phyloP scores from a whole-genome alignment of 2,888 invertebrate genomes.

The Nephrotoma flavescens region DNA sequence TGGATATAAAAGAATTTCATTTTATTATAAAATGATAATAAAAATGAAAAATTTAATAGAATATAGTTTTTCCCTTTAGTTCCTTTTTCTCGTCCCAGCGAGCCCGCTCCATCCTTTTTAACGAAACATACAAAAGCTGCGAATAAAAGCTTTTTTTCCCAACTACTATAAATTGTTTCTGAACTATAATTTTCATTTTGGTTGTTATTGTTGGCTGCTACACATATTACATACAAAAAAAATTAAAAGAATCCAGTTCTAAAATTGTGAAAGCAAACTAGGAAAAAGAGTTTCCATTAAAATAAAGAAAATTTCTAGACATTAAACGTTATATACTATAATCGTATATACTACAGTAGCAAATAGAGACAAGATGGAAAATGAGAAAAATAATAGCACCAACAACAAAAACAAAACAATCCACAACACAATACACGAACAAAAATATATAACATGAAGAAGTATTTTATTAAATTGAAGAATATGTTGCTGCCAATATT shows the following conservation, averaged over 20 bases:
- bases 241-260: background rate
- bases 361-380: background rate
- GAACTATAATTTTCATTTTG: background rate
- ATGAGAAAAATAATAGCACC: background rate
- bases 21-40: background rate
- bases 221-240: background rate
- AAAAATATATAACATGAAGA: background rate
- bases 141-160: background rate
- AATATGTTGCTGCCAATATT: conserved; percentile 1
- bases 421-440: background rate
- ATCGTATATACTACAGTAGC: too few species aligned
- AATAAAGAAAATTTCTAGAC: background rate
- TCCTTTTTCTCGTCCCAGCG: background rate
- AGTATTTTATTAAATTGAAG: background rate
- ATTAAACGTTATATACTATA: background rate
- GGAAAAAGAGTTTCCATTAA: background rate
- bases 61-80: background rate
- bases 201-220: background rate
- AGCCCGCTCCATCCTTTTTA: background rate
- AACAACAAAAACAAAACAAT: background rate
- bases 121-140: background rate
- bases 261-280: background rate
- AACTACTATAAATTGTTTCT: background rate
- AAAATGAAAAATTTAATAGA: background rate
- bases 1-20: background rate